Base-by-base conservation (phyloP, 2,113 vertebrate species). In the Galeopterus variegatus region DNA sequence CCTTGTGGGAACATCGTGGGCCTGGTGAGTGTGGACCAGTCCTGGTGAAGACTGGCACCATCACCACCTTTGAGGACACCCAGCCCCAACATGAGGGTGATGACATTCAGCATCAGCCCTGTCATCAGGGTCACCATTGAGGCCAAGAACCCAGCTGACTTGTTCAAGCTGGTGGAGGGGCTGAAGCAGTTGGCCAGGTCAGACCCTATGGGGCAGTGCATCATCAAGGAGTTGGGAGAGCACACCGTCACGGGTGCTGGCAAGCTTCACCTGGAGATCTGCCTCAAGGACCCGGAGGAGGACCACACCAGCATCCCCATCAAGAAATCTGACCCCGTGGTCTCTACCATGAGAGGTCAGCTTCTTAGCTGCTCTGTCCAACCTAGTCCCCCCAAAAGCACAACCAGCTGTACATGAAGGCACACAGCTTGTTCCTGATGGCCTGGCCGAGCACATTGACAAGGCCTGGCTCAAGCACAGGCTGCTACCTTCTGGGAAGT, bases 181-280 rank as follows among this genome's bases (percentile, higher is more conserved):
- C 97, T 99, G 92, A 99, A 99, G 76, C 99, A 99, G 80, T 98
- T 99, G 96, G 99, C 99, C 33, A 99, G 99, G 98, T 99, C 99
- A 0, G 99, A 99, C 97, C 99, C 99, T 67, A 99, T 99, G 99
- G 99, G 99, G 98, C 99, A 99, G 99, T 99, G 99, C 75, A 99
- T 99, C 98, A 99, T 99, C 0, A 99, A 99, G 95, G 99, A 99
- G 98, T 99, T 99, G 0, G 99, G 99, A 3, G 99, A 99, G 97
- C 99, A 99, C 97, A 99, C 99, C 97, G 99, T 99, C 0, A 99
- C 99, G 3, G 99, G 99, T 0, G 99, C 99, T 0, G 99, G 99
- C 2, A 99, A 99, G 98, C 98, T 99, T 96, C 99, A 99, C 97
- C 97, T 99, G 96, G 99, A 99, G 98, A 99, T 99, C 98, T 99